Evolutionary conservation across 2,888 invertebrate species (phyloP), one percentile per base, ranked within the genome.

Genomic region (Oscheius onirici): DNA sequence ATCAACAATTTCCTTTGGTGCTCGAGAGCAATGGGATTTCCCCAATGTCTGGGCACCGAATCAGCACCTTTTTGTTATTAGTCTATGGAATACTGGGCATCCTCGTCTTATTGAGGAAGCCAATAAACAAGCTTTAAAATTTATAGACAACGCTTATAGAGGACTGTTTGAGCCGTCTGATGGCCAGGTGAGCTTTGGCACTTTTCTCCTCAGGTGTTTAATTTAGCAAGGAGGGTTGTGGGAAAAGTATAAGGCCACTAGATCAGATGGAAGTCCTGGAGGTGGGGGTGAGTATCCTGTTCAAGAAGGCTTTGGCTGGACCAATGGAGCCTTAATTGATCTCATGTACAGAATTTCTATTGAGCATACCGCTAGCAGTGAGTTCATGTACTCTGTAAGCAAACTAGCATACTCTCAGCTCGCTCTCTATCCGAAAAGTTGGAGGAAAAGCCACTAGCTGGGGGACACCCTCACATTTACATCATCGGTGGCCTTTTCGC

Each of bases 21-120:
- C 84, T 1, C 51, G 57, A 0, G 80, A 86, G 65, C 86, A 86
- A 71, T 86, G 86, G 86, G 86, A 86, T 65, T 84, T 78, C 60
- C 86, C 86, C 20, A 86, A 86, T 73, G 81, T 78, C 20, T 86
- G 86, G 86, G 82, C 86, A 0, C 85, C 85, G 5, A 76, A 74
- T 17, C 76, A 79, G 43, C 86, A 86, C 66, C 71, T 86, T 17
- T 52, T 79, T 10, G 63, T 81, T 40, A 24, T 71, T 44, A 74
- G 78, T 52, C 75, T 83, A 55, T n/a, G 73, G 22, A 65, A 55
- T 11, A 49, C 58, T 1, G 51, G 60, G 13, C 66, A 68, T 28
- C 6, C 49, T 0, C 26, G 41, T 3, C 34, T 57, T 2, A 17
- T 44, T 5, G 52, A 44, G 78, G 69, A 73, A 46, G 82, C 81